phyloP scores from a whole-genome alignment of 2,888 invertebrate genomes.

The Leptothorax acervorum region DNA sequence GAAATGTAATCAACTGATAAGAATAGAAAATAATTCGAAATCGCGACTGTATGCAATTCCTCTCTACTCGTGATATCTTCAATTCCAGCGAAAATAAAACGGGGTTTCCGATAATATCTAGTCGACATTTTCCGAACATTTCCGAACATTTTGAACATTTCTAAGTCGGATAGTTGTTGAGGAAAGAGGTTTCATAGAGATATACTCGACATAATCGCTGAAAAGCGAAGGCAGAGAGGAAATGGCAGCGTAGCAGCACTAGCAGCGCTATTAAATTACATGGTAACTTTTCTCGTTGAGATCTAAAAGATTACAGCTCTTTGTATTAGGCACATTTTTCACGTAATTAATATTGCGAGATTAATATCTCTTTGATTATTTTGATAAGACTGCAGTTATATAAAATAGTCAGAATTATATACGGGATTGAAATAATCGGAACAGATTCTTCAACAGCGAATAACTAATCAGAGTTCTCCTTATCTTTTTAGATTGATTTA shows the following conservation, averaged over 20 bases:
- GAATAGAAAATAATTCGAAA: neutral
- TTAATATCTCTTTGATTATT: slow-evolving; percentile 24
- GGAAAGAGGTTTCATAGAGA: slow-evolving; percentile 21
- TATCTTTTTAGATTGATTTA: neutral
- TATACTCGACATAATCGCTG: slow-evolving; percentile 39
- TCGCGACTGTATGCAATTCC: neutral
- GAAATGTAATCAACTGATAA: slow-evolving; percentile 19
- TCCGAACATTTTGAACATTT: slow-evolving; percentile 22
- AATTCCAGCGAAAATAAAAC: slow-evolving; percentile 3
- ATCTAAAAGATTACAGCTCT: slow-evolving; percentile 37
- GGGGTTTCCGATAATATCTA: slow-evolving; percentile 29
- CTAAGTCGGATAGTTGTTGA: slow-evolving; percentile 33
- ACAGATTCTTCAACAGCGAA: neutral
- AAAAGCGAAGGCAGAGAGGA: neutral
- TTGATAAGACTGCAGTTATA: neutral
- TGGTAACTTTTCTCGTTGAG: slow-evolving; percentile 34
- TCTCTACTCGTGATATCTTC: neutral
- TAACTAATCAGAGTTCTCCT: neutral
- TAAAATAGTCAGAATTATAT: neutral
- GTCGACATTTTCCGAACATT: slow-evolving; percentile 16
- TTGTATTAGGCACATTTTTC: neutral
- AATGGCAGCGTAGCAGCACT: slow-evolving; percentile 23
- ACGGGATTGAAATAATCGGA: neutral
- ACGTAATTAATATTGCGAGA: neutral
- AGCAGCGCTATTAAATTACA: slow-evolving; percentile 50